phyloP scores from a whole-genome alignment of 2,888 invertebrate species.

The Leucoma salicis region DNA sequence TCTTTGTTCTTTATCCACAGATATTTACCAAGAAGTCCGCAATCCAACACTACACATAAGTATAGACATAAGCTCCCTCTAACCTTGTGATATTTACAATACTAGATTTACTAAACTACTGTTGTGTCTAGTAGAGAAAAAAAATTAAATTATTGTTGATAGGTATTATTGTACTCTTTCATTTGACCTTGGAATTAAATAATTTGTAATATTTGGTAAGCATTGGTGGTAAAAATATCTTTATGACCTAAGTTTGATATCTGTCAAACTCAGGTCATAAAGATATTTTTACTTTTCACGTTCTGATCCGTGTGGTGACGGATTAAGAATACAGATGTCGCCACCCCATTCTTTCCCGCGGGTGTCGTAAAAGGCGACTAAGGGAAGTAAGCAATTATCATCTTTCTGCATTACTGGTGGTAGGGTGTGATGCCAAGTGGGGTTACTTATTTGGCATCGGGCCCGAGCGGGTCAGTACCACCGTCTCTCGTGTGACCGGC shows the following conservation, averaged over 20 bases:
- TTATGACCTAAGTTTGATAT: neutral
- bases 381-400: too few species aligned
- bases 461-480: too few species aligned
- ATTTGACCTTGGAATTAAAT: neutral
- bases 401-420: too few species aligned
- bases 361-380: too few species aligned
- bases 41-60: slow-evolving; percentile 8
- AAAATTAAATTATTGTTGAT: slow-evolving; percentile 9
- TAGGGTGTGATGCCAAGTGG: too few species aligned
- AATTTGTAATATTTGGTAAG: neutral
- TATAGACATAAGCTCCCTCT: neutral
- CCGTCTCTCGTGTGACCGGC: too few species aligned
- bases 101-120: neutral
- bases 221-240: neutral
- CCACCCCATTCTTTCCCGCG: too few species aligned
- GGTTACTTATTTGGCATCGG: too few species aligned
- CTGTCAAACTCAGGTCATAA: too few species aligned
- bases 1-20: slow-evolving; percentile 14
- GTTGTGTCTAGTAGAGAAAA: slow-evolving; percentile 1
- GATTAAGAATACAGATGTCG: too few species aligned
- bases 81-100: slow-evolving; percentile 9
- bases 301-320: too few species aligned
- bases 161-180: neutral
- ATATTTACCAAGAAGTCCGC: slow-evolving; percentile 12
- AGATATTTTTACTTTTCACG: too few species aligned